Percentiles rank a stretch among this genome's conserved stretches.
Evolutionary conservation across 2,113 vertebrate species (phyloP).

Genomic region (Limnothrissa miodon): DNA sequence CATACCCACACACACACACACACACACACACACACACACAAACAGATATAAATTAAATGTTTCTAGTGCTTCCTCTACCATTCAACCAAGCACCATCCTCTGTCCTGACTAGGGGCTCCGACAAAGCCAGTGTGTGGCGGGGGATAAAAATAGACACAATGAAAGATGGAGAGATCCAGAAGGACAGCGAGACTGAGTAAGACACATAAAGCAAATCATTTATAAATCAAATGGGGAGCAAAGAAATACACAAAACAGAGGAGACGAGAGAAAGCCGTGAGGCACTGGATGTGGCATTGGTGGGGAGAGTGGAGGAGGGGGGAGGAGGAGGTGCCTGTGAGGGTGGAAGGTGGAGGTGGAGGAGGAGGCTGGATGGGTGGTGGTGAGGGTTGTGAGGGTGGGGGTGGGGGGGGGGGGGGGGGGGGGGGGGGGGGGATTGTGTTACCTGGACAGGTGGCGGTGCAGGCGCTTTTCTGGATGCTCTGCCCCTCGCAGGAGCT

Average conservation of each 20-base stretch:
- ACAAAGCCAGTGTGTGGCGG: not conserved
- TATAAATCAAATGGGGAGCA: no score
- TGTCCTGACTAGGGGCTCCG: not conserved
- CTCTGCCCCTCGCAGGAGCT: conserved; percentile 98
- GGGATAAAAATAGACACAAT: not conserved
- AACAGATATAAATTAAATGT: no score
- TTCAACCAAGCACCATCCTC: no score
- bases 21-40: no score
- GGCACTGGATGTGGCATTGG: no score
- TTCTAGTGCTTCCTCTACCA: not conserved
- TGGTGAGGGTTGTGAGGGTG: conserved; percentile 75
- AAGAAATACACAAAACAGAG: no score
- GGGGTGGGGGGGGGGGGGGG: not conserved
- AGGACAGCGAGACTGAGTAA: not conserved
- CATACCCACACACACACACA: no score
- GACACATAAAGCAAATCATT: not conserved
- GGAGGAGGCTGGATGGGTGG: conserved; percentile 82
- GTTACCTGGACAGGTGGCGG: conserved; percentile 86
- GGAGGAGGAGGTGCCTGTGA: conserved; percentile 10
- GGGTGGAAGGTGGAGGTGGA: conserved; percentile 45
- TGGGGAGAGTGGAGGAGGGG: not conserved
- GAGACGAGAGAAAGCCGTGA: no score
- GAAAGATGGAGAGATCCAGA: not conserved
- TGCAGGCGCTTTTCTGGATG: conserved; percentile 97
- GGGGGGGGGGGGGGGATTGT: not conserved